Evolutionary conservation across 2,113 vertebrate genomes (phyloP).

Genomic region (Boulengeromyrus knoepffleri): DNA sequence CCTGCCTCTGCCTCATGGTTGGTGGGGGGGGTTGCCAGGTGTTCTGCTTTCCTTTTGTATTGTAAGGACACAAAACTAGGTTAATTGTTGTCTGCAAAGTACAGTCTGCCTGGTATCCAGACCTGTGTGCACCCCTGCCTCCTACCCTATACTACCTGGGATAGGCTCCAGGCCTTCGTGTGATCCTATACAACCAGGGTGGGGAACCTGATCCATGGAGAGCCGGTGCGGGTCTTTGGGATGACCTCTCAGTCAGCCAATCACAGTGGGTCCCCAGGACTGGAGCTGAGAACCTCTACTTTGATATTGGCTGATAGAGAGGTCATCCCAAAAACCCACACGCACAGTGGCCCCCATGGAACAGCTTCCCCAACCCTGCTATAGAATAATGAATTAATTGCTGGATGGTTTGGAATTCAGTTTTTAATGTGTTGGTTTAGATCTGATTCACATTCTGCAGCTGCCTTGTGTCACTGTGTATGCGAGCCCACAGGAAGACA

Average conservation of each 20-base stretch:
- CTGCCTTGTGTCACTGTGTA: not conserved
- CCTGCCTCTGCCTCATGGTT: not conserved
- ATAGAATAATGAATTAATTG: not conserved
- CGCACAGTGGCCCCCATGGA: too few species aligned
- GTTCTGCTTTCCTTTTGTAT: not conserved
- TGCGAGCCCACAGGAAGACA: not conserved
- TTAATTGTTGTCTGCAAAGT: not conserved
- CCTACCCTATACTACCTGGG: not conserved
- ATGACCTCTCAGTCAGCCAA: too few species aligned
- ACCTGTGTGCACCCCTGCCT: not conserved
- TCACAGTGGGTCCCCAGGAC: too few species aligned
- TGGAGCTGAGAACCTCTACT: too few species aligned
- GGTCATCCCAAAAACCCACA: too few species aligned
- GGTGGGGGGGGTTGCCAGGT: not conserved
- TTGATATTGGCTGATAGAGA: too few species aligned
- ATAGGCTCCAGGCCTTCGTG: not conserved
- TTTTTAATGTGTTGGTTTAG: not conserved
- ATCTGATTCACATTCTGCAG: not conserved
- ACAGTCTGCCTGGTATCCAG: not conserved
- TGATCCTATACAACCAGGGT: not conserved
- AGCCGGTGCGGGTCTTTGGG: too few species aligned
- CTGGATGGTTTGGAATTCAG: not conserved
- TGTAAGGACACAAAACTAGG: not conserved
- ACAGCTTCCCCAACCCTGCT: too few species aligned
- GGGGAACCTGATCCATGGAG: too few species aligned